Base-by-base conservation (phyloP, 2,797 vertebrate genomes). In the Tadarida brasiliensis region DNA sequence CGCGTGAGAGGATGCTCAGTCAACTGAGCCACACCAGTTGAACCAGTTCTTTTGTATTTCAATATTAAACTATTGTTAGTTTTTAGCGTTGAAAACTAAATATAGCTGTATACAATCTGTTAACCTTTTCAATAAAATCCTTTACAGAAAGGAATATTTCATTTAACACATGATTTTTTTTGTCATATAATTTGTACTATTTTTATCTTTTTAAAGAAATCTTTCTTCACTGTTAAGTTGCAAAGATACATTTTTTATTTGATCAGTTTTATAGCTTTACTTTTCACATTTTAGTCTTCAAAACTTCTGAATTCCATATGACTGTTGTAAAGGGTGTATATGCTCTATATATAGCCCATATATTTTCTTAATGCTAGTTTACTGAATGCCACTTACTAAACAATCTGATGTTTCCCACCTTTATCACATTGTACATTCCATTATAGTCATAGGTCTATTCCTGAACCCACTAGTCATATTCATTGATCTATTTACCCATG, bases 231-330 rank as follows among this genome's bases (percentile, higher is more conserved):
- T 65, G 35, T 47, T 65, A 91, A 83, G 33, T 71, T 71, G 47
- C 47, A 70, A 93, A 83, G 4, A 73, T 63, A 91, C 90, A 70
- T 22, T 80, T 78, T 83, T 87, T 91, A 49, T 81, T 76, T 91
- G 33, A 30, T 54, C 33, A 61, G 12, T 80, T 71, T 44, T 87
- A 85, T 28, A 67, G 16, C 8, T 74, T 87, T 86, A 73, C 8
- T 8, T 92, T 78, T 94, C 49, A 80, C 9, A 68, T 39, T 76
- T 70, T 49, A 54, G 24, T 76, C 39, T 86, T 81, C 3, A 81
- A 51, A 56, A 0, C 11, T 82, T 87, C 68, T 68, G 74, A 89
- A 76, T 85, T 28, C 73, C n/a, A 57, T 39, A 22, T 70, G 35
- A 61, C 16, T 85, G 22, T 78, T 49, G 9, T 80, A 47, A 39